These are phyloP conservation scores for Corythornis cristatus DNA, from an alignment of 2,113 vertebrate species.

Conservation along the genomic window DNA sequence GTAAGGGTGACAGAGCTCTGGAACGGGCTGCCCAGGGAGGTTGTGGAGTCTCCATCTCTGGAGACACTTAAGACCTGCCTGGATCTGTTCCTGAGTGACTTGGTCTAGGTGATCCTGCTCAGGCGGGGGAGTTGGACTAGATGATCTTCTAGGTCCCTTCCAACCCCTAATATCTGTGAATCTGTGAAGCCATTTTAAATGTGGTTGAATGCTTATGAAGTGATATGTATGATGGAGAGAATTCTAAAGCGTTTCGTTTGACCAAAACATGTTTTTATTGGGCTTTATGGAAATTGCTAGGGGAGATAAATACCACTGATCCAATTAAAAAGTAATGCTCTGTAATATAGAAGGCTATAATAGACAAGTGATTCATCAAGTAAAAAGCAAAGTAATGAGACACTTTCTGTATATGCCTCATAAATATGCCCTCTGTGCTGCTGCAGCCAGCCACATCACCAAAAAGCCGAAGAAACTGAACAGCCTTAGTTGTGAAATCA, in stretches of 20 bases:
- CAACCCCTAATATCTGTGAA: too few relatives aligned
- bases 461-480: not conserved
- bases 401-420: accelerated
- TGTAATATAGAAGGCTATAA: not conserved
- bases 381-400: not conserved
- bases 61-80: too few relatives aligned
- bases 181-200: not conserved
- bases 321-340: not conserved
- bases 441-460: not conserved
- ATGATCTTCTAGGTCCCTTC: too few relatives aligned
- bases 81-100: too few relatives aligned
- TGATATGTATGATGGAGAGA: not conserved
- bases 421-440: not conserved
- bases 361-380: not conserved
- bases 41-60: too few relatives aligned
- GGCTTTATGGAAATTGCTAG: not conserved
- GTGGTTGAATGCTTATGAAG: not conserved
- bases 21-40: too few relatives aligned
- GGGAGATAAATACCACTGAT: not conserved
- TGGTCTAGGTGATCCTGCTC: too few relatives aligned
- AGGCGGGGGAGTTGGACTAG: too few relatives aligned
- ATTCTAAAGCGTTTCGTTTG: not conserved
- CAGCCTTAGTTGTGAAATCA: accelerated
- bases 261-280: not conserved
- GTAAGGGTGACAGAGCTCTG: too few relatives aligned